Base-by-base conservation (phyloP, 2,113 vertebrate genomes). In the Osmerus mordax region DNA sequence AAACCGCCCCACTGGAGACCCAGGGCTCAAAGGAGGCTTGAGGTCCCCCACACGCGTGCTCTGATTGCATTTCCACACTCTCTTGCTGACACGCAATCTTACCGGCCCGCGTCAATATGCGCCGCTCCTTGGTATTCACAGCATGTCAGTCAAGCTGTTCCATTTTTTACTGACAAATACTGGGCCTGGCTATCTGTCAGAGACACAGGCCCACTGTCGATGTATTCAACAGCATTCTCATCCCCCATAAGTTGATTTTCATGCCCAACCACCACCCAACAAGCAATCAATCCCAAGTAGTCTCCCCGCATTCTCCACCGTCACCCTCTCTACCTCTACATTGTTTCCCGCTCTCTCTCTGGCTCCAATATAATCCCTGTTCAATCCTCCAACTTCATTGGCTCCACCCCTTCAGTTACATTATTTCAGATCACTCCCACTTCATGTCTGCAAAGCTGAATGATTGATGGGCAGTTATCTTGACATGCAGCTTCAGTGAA, bases 141-240 rank as follows among this genome's bases (percentile, higher is more conserved):
- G 70, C 21, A 58, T 61, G 72, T 36, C 71, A 76, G 36, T 82
- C 71, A 81, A 84, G 78, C 82, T 81, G 79, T 79, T 85, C 41
- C 63, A 73, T 81, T 72, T 81, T 72, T 76, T 71, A 65, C 72
- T 77, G 77, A 78, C 79, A 77, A 82, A 81, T 80, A 75, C 77
- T 72, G 63, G 71, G 69, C 62, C 16, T 16, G 77, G 59, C 61
- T 16, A 79, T 81, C 75, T 78, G 76, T 77, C 79, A 79, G 58
- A 78, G 59, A 65, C 65, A 65, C 60, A 63, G 76, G 36, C 73
- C 25, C 12, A 6, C 76, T 81, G 68, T 71, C 73, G 58, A 73
- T 19, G 25, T 12, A 1, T 16, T 58, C 9, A 63, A 14, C 2
- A 0, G 69, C 62, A 75, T 63, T 66, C 54, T 78, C 66, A 14